Conservation (phyloP, 1,140 invertebrate species). For the Drosophila leontia region DNA sequence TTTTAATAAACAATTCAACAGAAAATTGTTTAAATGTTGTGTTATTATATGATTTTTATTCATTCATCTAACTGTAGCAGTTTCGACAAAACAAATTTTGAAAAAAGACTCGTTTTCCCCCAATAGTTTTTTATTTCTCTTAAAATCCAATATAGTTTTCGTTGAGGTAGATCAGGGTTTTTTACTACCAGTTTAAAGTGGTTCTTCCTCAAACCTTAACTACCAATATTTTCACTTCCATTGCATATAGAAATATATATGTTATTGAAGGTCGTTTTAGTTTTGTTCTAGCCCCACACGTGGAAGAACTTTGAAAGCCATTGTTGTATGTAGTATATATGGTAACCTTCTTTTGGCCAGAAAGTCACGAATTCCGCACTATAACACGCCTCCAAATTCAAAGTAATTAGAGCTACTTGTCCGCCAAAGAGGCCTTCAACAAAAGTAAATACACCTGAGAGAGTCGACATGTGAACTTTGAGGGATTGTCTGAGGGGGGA, state of each 20-base stretch:
- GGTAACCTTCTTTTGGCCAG: slow-evolving; percentile 15
- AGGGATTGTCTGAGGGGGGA: neutral
- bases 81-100: too few species aligned
- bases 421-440: slow-evolving; percentile 39
- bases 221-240: slow-evolving; percentile 15
- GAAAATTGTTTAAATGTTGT: too few species aligned
- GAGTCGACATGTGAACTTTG: slow-evolving; percentile 16
- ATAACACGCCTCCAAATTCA: slow-evolving; percentile 36
- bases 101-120: too few species aligned
- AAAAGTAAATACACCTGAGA: slow-evolving; percentile 34
- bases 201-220: neutral
- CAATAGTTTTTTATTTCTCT: too few species aligned
- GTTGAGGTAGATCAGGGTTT: slow-evolving; percentile 37
- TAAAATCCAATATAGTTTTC: neutral
- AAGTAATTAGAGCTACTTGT: slow-evolving; percentile 42
- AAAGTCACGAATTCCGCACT: slow-evolving; percentile 31
- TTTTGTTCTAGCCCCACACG: slow-evolving; percentile 19
- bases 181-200: neutral
- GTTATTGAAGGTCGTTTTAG: slow-evolving; percentile 11
- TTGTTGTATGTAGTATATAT: neutral
- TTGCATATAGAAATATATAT: neutral
- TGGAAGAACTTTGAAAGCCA: slow-evolving; percentile 30
- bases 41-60: too few species aligned
- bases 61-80: too few species aligned
- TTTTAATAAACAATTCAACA: too few species aligned